Conservation (phyloP, 2,888 invertebrate genomes). For the Mythimna vitellina region DNA sequence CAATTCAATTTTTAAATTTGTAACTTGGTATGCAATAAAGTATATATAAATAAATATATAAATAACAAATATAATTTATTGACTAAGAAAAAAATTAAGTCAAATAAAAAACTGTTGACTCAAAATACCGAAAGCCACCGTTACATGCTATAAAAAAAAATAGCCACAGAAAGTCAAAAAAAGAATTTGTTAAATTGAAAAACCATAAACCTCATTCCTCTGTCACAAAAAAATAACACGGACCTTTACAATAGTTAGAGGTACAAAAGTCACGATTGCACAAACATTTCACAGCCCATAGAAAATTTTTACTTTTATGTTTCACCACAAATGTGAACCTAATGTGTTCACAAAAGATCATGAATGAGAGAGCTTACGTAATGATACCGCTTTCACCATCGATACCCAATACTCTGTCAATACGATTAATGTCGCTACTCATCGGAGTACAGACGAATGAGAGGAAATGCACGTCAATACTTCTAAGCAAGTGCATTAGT, state of each 20-base stretch:
- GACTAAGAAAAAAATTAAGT: too few species aligned
- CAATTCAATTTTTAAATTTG: too few species aligned
- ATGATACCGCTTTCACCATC: constrained; percentile 57
- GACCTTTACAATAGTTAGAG: too few species aligned
- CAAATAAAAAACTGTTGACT: too few species aligned
- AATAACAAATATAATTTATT: too few species aligned
- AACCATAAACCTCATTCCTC: too few species aligned
- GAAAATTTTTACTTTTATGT: constrained; percentile 13
- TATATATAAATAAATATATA: too few species aligned
- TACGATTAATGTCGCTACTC: constrained; percentile 47
- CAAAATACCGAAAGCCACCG: too few species aligned
- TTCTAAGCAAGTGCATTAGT: constrained; percentile 3
- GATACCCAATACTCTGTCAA: constrained; percentile 59
- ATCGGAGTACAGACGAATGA: constrained; percentile 22
- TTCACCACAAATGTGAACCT: constrained; percentile 19
- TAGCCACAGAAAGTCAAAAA: too few species aligned
- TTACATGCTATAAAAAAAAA: too few species aligned
- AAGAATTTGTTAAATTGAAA: too few species aligned
- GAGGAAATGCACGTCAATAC: constrained; percentile 24
- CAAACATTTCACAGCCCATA: not conserved
- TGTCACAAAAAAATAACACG: not conserved
- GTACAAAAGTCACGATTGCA: not conserved
- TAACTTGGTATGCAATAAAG: too few species aligned
- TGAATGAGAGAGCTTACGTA: constrained; percentile 44
- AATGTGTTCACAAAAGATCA: constrained; percentile 44